Evolutionary conservation across 1,140 invertebrate genomes (phyloP).

Genomic region (Zaprionus davidi): DNA sequence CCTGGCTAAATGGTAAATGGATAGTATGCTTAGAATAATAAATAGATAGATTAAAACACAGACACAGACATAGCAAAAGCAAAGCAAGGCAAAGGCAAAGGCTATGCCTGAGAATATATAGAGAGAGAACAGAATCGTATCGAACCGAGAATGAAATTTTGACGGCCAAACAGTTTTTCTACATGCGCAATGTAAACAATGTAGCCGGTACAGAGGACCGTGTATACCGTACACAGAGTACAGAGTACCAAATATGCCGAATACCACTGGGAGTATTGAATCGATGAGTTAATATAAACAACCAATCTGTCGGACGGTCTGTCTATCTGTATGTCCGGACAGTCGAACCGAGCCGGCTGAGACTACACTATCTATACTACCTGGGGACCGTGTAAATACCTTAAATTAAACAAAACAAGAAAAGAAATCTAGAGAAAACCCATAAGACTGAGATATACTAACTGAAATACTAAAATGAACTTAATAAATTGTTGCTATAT

Average conservation of each 20-base stretch:
- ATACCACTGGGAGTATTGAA: constrained; percentile 27
- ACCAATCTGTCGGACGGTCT: constrained; percentile 3
- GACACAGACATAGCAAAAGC: not conserved
- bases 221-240: constrained; percentile 23
- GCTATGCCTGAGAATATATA: constrained; percentile 21
- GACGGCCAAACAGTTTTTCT: constrained; percentile 20
- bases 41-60: constrained; percentile 56
- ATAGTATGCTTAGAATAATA: constrained; percentile 80
- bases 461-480: constrained; percentile 55
- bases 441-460: constrained; percentile 47
- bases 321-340: not conserved
- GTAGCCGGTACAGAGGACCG: constrained; percentile 43
- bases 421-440: constrained; percentile 13
- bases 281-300: constrained; percentile 78
- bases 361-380: constrained; percentile 23
- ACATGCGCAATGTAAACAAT: constrained; percentile 64
- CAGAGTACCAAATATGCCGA: constrained; percentile 20
- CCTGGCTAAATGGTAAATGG: constrained; percentile 56
- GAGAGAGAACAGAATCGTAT: not conserved
- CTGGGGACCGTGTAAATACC: constrained; percentile 47
- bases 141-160: constrained; percentile 3
- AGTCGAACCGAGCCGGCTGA: constrained; percentile 12
- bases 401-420: constrained; percentile 12
- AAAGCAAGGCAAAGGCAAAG: constrained; percentile 27
- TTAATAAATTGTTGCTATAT: constrained; percentile 53